These are phyloP conservation scores for Chaenogobius annularis DNA, from an alignment of 2,113 vertebrate species.

Conservation along the genomic window DNA sequence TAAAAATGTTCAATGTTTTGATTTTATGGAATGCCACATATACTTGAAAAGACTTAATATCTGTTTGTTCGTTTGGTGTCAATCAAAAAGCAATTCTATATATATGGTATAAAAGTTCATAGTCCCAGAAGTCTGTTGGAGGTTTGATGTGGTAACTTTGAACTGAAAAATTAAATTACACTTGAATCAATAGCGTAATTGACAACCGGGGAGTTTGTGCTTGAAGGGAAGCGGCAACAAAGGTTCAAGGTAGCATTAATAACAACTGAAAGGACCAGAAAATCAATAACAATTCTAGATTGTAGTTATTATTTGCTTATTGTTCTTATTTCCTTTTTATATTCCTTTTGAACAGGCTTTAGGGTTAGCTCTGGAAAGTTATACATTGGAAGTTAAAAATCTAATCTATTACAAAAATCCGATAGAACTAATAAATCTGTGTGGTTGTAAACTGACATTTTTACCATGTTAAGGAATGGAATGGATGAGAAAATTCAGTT, in stretches of 20 bases:
- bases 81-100: slow-evolving; percentile 1
- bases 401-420: not conserved
- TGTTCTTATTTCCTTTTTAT: not conserved
- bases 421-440: too few relatives aligned
- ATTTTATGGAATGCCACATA: not conserved
- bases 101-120: not conserved
- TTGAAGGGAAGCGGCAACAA: not conserved
- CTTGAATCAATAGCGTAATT: slow-evolving; percentile 31
- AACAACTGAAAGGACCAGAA: not conserved
- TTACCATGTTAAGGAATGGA: too few relatives aligned
- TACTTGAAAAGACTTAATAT: not conserved
- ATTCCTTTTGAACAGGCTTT: not conserved
- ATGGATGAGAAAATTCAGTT: too few relatives aligned
- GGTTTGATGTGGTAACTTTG: slow-evolving; percentile 13
- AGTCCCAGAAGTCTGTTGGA: not conserved
- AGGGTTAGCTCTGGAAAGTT: not conserved
- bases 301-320: not conserved
- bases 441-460: too few relatives aligned
- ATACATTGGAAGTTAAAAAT: too few relatives aligned
- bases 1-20: not conserved
- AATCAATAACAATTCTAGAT: not conserved
- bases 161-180: slow-evolving; percentile 25
- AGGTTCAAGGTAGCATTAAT: not conserved
- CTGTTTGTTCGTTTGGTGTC: slow-evolving; percentile 14
- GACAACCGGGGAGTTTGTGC: slow-evolving; percentile 15